Percentiles rank a stretch among this genome's conserved stretches.
These are phyloP conservation scores for Plotosus lineatus DNA, from an alignment of 2,113 vertebrate genomes.

Conservation along the genomic window DNA sequence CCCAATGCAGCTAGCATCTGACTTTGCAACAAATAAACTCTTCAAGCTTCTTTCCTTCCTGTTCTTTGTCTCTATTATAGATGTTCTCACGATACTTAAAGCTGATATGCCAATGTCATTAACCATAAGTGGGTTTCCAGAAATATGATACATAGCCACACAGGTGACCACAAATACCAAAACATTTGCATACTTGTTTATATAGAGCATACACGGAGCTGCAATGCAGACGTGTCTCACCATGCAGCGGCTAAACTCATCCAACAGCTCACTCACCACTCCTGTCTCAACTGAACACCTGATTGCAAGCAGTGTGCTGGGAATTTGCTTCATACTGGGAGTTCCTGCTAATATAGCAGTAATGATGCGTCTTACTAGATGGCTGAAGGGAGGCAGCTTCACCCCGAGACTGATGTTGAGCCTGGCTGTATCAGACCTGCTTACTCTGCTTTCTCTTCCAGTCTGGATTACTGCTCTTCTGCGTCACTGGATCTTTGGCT, in stretches of 20 bases:
- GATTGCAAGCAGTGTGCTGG: conserved; percentile 40
- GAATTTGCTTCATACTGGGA: conserved; percentile 65
- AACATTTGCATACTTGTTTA: not conserved
- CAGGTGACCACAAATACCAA: not conserved
- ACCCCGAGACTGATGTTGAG: conserved; percentile 71
- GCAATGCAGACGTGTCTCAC: not conserved
- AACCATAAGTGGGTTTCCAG: no score
- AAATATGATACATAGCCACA: no score
- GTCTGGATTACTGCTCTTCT: conserved; percentile 72
- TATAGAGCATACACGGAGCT: not conserved
- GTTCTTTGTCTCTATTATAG: no score
- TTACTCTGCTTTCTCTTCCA: conserved; percentile 68
- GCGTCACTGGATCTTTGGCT: conserved; percentile 63
- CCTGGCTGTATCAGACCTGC: conserved; percentile 70
- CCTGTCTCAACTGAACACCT: not conserved
- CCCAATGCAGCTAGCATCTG: no score
- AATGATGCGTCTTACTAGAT: conserved; percentile 62
- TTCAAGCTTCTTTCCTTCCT: no score
- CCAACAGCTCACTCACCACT: conserved; percentile 20
- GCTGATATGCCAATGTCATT: no score
- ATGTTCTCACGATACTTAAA: no score
- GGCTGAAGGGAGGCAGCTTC: conserved; percentile 62
- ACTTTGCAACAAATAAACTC: no score
- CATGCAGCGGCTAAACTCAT: conserved; percentile 27
- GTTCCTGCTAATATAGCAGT: conserved; percentile 68